phyloP scores from a whole-genome alignment of 2,888 invertebrate species.

The Penaeus monodon region DNA sequence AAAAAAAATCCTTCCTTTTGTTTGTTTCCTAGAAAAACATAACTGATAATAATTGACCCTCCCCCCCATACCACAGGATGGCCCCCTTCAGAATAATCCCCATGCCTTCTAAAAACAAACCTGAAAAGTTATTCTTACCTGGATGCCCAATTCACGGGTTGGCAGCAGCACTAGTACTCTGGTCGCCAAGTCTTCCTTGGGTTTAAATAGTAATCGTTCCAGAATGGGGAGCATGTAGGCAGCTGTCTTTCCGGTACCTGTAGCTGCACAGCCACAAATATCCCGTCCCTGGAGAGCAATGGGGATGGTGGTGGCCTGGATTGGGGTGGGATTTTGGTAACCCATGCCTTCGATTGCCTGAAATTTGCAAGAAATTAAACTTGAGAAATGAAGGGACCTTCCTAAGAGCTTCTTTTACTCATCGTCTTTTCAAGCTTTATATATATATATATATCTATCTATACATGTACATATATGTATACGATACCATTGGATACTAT shows the following conservation, averaged over 20 bases:
- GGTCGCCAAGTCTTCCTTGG: slow-evolving; percentile 78
- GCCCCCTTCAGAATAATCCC: not conserved
- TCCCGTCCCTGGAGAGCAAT: slow-evolving; percentile 92
- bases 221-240: slow-evolving; percentile 98
- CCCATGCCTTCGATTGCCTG: slow-evolving; percentile 85
- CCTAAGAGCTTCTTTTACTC: not conserved
- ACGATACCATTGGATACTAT: no score
- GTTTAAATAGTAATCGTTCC: slow-evolving; percentile 90
- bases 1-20: no score
- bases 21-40: no score
- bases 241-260: slow-evolving; percentile 97
- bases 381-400: not conserved
- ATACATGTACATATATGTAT: no score
- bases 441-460: no score
- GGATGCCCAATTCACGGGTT: slow-evolving; percentile 96
- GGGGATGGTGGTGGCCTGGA: slow-evolving; percentile 95
- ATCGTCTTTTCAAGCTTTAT: not conserved
- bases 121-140: slow-evolving; percentile 70
- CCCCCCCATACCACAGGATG: no score
- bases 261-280: slow-evolving; percentile 98
- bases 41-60: no score
- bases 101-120: not conserved
- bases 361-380: not conserved
- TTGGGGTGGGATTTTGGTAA: slow-evolving; percentile 95
- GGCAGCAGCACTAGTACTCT: slow-evolving; percentile 94